Percentiles rank a stretch among this genome's conserved stretches.
These are phyloP conservation scores for Saccopteryx bilineata DNA, from an alignment of 2,113 vertebrate genomes.

Conservation along the genomic window DNA sequence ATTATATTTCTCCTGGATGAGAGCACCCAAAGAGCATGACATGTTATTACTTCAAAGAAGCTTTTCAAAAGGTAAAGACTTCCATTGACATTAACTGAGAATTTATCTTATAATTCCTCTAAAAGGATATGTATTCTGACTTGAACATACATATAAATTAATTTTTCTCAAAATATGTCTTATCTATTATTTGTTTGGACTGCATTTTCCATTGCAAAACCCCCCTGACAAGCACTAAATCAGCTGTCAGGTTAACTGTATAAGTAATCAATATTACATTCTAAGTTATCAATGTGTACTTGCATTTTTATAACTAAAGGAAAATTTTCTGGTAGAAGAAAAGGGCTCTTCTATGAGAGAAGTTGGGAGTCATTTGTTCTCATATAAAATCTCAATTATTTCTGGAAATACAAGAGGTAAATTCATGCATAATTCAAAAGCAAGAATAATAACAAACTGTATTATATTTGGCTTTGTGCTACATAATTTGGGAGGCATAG, in stretches of 20 bases:
- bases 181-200: slow-evolving; percentile 12
- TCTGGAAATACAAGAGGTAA: slow-evolving; percentile 51
- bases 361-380: slow-evolving; percentile 29
- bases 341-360: slow-evolving; percentile 9
- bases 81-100: slow-evolving; percentile 4
- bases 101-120: slow-evolving; percentile 43
- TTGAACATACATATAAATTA: neutral
- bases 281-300: slow-evolving; percentile 33
- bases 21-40: neutral
- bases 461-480: slow-evolving; percentile 40
- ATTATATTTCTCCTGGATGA: slow-evolving; percentile 20
- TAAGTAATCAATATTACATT: slow-evolving; percentile 47
- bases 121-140: slow-evolving; percentile 5
- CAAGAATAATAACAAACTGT: slow-evolving; percentile 45
- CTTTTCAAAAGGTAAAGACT: slow-evolving; percentile 26
- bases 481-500: neutral
- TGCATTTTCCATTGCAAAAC: slow-evolving; percentile 24
- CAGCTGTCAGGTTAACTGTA: slow-evolving; percentile 46
- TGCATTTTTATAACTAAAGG: slow-evolving; percentile 39
- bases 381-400: slow-evolving; percentile 43
- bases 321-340: neutral
- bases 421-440: slow-evolving; percentile 53
- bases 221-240: neutral
- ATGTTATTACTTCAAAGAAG: slow-evolving; percentile 60
- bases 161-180: neutral